These are phyloP conservation scores for Pygocentrus nattereri DNA, from an alignment of 2,797 vertebrate genomes.

Conservation along the genomic window DNA sequence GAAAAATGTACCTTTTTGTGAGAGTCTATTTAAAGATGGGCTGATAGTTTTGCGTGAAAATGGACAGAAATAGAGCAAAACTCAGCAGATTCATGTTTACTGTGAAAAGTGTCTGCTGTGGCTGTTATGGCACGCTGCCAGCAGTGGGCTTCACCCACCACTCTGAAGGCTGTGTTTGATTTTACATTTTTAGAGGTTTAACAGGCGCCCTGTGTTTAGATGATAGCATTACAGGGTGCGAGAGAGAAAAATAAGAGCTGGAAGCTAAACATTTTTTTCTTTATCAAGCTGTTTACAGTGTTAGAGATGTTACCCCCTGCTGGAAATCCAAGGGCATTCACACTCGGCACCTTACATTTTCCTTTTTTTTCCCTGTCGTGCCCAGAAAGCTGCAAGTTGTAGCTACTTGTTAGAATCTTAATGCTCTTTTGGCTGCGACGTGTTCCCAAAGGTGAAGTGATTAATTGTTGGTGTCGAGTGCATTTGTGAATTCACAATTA, in stretches of 20 bases:
- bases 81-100: too few species aligned
- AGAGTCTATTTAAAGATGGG: too few species aligned
- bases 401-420: neutral
- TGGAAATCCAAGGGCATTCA: neutral
- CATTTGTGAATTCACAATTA: slow-evolving; percentile 40
- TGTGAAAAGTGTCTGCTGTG: neutral
- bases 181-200: neutral
- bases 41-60: too few species aligned
- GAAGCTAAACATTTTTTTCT: neutral
- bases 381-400: neutral
- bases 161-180: neutral
- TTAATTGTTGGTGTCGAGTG: neutral
- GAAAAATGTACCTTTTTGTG: too few species aligned
- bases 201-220: neutral
- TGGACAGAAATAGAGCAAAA: too few species aligned
- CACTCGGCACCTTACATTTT: neutral
- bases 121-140: neutral
- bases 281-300: neutral
- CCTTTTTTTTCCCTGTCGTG: too few species aligned
- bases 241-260: neutral
- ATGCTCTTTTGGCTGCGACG: neutral
- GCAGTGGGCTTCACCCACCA: neutral
- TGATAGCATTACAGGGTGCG: neutral
- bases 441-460: slow-evolving; percentile 1
- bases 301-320: neutral